Conservation (phyloP, 1,140 invertebrate species). For the Tachypleus tridentatus region DNA sequence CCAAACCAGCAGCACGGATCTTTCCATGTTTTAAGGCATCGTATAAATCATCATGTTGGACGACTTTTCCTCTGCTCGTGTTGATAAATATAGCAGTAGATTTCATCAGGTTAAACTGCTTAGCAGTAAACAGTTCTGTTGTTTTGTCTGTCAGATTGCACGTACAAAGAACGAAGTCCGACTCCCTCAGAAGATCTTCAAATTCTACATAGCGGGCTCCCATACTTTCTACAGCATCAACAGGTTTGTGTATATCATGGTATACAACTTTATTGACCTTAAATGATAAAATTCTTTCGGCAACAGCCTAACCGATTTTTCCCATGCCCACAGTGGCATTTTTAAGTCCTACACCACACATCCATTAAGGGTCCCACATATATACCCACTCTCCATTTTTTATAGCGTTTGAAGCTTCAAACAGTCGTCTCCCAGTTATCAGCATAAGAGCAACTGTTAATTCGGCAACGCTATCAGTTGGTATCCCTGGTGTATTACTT, state of each 20-base stretch:
- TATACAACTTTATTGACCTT: conserved; percentile 28
- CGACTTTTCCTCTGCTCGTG: conserved; percentile 46
- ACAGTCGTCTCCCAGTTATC: conserved; percentile 12
- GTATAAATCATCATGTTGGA: conserved; percentile 63
- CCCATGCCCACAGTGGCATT: conserved; percentile 7
- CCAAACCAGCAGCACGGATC: conserved; percentile 79
- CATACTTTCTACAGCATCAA: conserved; percentile 38
- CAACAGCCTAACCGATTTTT: conserved; percentile 30
- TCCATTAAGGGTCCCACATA: conserved; percentile 4
- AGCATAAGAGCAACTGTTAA: conserved; percentile 19
- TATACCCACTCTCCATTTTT: conserved; percentile 9
- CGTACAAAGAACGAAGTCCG: conserved; percentile 66
- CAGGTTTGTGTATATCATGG: conserved; percentile 23
- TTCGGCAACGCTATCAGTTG: conserved; percentile 21
- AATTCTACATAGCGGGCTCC: conserved; percentile 53
- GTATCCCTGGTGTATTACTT: conserved; percentile 18
- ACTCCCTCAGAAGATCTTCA: conserved; percentile 50
- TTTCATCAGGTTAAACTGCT: conserved; percentile 69
- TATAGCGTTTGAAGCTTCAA: conserved; percentile 14
- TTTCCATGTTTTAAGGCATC: conserved; percentile 54
- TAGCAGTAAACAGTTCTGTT: conserved; percentile 54
- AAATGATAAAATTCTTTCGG: conserved; percentile 30
- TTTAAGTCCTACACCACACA: conserved; percentile 9
- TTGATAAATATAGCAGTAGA: conserved; percentile 62
- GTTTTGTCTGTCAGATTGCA: conserved; percentile 60